Conservation (phyloP, 2,113 vertebrate genomes). For the Phocoena phocoena region DNA sequence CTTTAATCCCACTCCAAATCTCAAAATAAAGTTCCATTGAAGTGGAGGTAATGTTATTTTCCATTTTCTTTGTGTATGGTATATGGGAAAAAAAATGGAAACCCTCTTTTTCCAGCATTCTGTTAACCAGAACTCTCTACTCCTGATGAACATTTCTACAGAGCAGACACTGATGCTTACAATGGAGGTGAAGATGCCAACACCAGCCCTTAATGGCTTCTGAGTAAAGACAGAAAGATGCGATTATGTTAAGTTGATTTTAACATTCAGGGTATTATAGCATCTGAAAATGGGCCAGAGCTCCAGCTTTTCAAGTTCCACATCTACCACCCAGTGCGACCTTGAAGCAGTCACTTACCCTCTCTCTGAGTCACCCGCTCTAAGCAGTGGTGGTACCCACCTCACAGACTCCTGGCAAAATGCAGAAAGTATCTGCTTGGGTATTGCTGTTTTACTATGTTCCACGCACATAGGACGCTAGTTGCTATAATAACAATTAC, state of each 20-base stretch:
- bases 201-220: background rate
- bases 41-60: conserved; percentile 45
- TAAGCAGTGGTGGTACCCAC: background rate
- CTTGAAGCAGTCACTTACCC: background rate
- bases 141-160: background rate
- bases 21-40: background rate
- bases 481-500: background rate
- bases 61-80: background rate
- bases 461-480: background rate
- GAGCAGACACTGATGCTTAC: background rate
- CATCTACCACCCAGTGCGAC: background rate
- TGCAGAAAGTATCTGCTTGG: background rate
- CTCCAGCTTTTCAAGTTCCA: background rate
- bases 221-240: background rate
- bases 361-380: background rate
- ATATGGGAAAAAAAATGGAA: background rate
- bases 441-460: background rate
- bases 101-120: conserved; percentile 42
- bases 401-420: background rate
- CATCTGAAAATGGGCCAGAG: background rate
- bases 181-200: background rate
- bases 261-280: background rate
- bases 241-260: background rate
- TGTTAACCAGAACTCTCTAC: conserved; percentile 35
- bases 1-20: background rate